Conservation (phyloP, 2,888 invertebrate species). For the Calliphora vomitoria region DNA sequence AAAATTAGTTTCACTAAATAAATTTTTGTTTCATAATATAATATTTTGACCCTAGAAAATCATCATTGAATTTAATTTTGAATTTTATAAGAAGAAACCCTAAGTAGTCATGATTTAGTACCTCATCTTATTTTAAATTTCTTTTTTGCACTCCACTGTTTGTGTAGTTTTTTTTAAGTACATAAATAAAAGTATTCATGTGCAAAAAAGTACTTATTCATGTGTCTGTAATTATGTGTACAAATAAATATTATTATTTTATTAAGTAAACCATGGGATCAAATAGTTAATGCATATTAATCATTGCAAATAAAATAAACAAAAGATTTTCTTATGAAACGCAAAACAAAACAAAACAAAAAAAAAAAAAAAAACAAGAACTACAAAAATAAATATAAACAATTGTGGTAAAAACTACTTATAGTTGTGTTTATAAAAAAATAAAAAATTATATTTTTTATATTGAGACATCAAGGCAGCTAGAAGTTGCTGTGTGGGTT, state of each 20-base stretch:
- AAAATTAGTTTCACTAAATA: no score
- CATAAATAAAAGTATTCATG: slow-evolving; percentile 45
- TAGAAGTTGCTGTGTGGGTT: not conserved
- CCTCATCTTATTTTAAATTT: no score
- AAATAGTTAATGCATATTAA: slow-evolving; percentile 69
- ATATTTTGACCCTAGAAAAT: no score
- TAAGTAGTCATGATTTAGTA: no score
- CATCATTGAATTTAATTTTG: no score
- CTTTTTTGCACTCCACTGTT: slow-evolving; percentile 11
- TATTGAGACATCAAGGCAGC: slow-evolving; percentile 5
- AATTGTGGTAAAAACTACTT: slow-evolving; percentile 25
- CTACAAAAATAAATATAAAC: slow-evolving; percentile 12
- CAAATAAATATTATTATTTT: slow-evolving; percentile 15
- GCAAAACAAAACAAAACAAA: not conserved
- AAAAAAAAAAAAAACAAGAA: not conserved
- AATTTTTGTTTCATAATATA: no score
- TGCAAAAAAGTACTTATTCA: slow-evolving; percentile 37
- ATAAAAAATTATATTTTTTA: not conserved
- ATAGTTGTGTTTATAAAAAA: not conserved
- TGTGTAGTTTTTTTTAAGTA: not conserved
- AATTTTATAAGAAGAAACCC: no score
- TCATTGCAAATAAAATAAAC: slow-evolving; percentile 39
- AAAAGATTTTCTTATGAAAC: slow-evolving; percentile 24
- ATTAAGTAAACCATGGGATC: slow-evolving; percentile 63
- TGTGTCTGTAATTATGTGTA: slow-evolving; percentile 34